Conservation (phyloP, 2,888 invertebrate genomes). For the Lathronympha strigana region DNA sequence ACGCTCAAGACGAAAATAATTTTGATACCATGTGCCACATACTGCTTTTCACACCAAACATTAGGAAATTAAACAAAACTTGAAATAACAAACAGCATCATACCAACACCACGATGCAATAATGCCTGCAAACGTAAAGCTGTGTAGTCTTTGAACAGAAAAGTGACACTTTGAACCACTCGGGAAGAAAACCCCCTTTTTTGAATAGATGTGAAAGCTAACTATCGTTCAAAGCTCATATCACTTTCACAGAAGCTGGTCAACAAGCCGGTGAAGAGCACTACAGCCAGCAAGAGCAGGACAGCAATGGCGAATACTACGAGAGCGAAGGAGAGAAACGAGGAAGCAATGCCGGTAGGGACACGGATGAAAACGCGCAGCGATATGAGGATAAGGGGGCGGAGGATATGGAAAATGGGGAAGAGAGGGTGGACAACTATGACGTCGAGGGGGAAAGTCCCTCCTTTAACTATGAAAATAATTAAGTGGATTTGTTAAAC, state of each 20-base stretch:
- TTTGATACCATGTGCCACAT: too few species aligned
- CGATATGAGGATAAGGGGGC: constrained; percentile 53
- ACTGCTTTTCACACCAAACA: too few species aligned
- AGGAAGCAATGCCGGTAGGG: constrained; percentile 42
- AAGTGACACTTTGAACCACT: too few species aligned
- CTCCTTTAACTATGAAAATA: constrained; percentile 51
- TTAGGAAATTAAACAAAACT: too few species aligned
- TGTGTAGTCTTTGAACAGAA: too few species aligned
- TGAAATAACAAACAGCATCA: too few species aligned
- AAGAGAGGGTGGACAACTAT: constrained; percentile 50
- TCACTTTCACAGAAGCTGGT: constrained; percentile 44
- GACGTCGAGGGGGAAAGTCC: constrained; percentile 52
- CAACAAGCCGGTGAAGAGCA: constrained; percentile 51
- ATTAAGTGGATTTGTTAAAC: constrained; percentile 36
- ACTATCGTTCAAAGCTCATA: too few species aligned
- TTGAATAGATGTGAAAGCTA: too few species aligned
- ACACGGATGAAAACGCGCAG: constrained; percentile 47
- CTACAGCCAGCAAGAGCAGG: constrained; percentile 45
- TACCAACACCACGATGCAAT: too few species aligned
- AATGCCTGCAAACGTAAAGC: too few species aligned
- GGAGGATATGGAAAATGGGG: constrained; percentile 48
- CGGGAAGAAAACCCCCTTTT: too few species aligned
- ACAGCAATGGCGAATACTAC: constrained; percentile 39
- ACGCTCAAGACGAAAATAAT: too few species aligned
- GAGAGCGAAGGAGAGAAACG: constrained; percentile 42